These are phyloP conservation scores for Pachypanchax playfairii DNA, from an alignment of 2,113 vertebrate species.

Conservation along the genomic window DNA sequence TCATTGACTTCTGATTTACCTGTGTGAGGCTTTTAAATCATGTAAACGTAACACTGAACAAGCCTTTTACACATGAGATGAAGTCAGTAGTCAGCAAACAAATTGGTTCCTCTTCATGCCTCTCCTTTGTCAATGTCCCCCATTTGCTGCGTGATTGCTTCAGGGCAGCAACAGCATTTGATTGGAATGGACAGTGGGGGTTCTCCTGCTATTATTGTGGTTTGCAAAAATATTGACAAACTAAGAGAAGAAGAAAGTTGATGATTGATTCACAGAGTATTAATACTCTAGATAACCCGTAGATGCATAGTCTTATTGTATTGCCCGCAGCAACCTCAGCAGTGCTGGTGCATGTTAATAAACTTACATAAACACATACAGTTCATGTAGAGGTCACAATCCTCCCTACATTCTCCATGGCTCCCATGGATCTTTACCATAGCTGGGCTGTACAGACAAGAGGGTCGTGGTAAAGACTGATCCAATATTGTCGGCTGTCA, in stretches of 20 bases:
- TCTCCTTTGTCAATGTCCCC: slow-evolving; percentile 76
- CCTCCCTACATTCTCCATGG: slow-evolving; percentile 73
- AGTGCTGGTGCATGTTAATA: slow-evolving; percentile 79
- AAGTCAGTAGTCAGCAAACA: slow-evolving; percentile 79
- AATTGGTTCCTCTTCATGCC: slow-evolving; percentile 78
- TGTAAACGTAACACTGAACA: slow-evolving; percentile 79
- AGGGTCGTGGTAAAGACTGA: slow-evolving; percentile 78
- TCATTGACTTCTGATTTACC: slow-evolving; percentile 85
- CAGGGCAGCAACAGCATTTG: slow-evolving; percentile 77
- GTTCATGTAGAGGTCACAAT: slow-evolving; percentile 80
- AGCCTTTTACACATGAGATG: slow-evolving; percentile 81
- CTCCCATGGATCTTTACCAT: slow-evolving; percentile 80
- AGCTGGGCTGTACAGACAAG: slow-evolving; percentile 68
- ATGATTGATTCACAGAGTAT: slow-evolving; percentile 54
- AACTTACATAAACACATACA: slow-evolving; percentile 78
- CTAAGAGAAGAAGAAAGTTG: slow-evolving; percentile 30
- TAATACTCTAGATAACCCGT: slow-evolving; percentile 56
- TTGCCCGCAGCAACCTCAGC: slow-evolving; percentile 82
- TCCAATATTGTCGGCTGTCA: slow-evolving; percentile 79
- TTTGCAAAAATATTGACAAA: slow-evolving; percentile 46
- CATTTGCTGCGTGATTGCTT: slow-evolving; percentile 81
- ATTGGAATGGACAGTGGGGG: slow-evolving; percentile 60
- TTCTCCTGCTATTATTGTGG: slow-evolving; percentile 39
- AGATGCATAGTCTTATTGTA: slow-evolving; percentile 53
- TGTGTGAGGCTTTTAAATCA: slow-evolving; percentile 82